phyloP scores from a whole-genome alignment of 2,888 invertebrate species.

The Pandemis corylana region DNA sequence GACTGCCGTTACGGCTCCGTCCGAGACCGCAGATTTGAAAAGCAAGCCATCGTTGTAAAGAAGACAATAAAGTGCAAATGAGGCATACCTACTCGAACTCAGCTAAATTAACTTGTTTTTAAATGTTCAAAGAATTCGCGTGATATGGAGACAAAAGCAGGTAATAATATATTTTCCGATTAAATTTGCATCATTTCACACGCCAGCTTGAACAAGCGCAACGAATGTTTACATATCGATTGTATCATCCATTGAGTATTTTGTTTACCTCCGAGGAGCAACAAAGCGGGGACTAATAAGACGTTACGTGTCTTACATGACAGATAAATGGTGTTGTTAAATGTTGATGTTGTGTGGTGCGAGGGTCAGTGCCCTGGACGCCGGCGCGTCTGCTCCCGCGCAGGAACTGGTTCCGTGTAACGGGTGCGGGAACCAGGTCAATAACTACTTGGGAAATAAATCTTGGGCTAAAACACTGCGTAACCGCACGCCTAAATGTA shows the following conservation, averaged over 20 bases:
- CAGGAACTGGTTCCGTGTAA: conserved; percentile 62
- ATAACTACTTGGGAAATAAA: conserved; percentile 42
- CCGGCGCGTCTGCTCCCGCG: conserved; percentile 55
- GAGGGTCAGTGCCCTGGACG: conserved; percentile 63
- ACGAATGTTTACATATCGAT: background rate
- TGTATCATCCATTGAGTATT: conserved; percentile 1
- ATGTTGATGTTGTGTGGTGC: conserved; percentile 22
- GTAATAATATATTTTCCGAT: background rate
- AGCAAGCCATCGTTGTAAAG: background rate
- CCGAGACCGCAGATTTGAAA: background rate
- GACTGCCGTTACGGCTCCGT: background rate
- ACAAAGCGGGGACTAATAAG: conserved; percentile 23
- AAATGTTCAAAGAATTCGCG: background rate
- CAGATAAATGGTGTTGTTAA: conserved; percentile 28
- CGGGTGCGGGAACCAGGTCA: conserved; percentile 59
- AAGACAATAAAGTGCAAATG: no score
- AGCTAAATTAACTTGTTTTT: background rate
- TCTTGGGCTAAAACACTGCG: conserved; percentile 18
- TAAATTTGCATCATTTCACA: background rate
- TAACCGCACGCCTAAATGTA: background rate
- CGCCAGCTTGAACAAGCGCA: background rate
- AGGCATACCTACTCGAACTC: no score
- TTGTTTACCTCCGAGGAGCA: conserved; percentile 15
- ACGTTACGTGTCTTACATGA: conserved; percentile 15
- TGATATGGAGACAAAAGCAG: background rate